Evolutionary conservation across 2,888 invertebrate species (phyloP), one percentile per base, ranked within the genome.

Genomic region (Troides aeacus): DNA sequence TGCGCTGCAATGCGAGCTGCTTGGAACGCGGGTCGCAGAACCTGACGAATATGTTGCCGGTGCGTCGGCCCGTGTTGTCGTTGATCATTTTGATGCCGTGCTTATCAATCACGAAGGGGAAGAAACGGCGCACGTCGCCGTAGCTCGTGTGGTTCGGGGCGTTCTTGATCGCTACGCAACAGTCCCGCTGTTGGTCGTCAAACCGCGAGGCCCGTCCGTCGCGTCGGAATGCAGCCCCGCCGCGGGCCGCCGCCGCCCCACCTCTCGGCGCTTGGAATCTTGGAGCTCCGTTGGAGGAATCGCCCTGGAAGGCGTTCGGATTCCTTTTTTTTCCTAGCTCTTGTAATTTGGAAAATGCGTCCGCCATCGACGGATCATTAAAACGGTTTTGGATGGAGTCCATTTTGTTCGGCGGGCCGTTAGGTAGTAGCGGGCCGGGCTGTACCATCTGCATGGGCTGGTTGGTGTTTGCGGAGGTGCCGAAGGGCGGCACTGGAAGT

Each of bases 41-140:
- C 76, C 95, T 94, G 1, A 98, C 94, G 81, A 94, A 97, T 3
- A 96, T 97, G 42, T 95, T 94, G 0, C 98, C 98, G 0, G 96
- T 96, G 46, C 97, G 94, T 36, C 95, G 94, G 0, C 98, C 98
- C 75, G 94, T 94, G 57, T 94, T 94, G 81, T 97, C 97, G 79
- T 96, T 97, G 17, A 97, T 95, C 85, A 98, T 94, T 85, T 98
- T 98, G 64, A 98, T 95, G 18, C 97, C 97, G 78, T 96, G 96
- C 77, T 95, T 96, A 61, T 96, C 95, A 71, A 98, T 96, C 75
- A 98, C 95, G 60, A 96, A 96, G 7, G 94, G 94, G 84, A 98
- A 98, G 79, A 98, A 96, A 67, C 96, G 94, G 17, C 97, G 93
- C 0, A 98, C 93, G 80, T 98, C 98, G 57, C 95, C 95, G 83